Percentiles rank a stretch among this genome's conserved stretches.
phyloP scores from a whole-genome alignment of 2,888 invertebrate species.

The Eilema sororculum region DNA sequence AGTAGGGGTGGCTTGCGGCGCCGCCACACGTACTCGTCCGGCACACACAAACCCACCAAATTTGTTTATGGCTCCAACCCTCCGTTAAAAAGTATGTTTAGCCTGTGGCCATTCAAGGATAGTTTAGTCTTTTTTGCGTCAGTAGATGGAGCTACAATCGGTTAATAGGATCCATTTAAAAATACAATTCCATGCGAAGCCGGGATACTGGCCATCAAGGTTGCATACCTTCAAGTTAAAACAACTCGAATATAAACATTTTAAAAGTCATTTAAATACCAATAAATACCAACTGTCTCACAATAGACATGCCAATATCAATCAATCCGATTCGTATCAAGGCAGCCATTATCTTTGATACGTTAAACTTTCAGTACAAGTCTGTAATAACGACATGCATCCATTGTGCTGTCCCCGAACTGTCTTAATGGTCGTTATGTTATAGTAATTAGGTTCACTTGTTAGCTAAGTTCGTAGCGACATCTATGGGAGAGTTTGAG shows the following conservation, averaged over 20 bases:
- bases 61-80: no score
- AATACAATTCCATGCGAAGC: no score
- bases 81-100: no score
- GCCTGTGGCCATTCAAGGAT: no score
- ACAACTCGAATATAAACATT: not conserved
- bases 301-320: conserved; percentile 32
- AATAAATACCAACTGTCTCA: not conserved
- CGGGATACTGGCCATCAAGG: no score
- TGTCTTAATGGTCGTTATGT: conserved; percentile 43
- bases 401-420: conserved; percentile 52
- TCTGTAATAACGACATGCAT: conserved; percentile 38
- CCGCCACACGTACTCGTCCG: no score
- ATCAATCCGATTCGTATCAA: conserved; percentile 44
- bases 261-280: not conserved
- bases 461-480: conserved; percentile 24
- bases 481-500: conserved; percentile 32
- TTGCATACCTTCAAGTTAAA: not conserved
- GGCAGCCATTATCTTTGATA: conserved; percentile 38
- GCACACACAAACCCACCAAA: no score
- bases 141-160: no score
- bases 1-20: no score
- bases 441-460: conserved; percentile 42
- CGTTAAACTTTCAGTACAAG: conserved; percentile 47
- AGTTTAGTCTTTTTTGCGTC: no score
- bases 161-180: no score